Base-by-base conservation (phyloP, 1,140 invertebrate genomes). In the Temnothorax nylanderi region DNA sequence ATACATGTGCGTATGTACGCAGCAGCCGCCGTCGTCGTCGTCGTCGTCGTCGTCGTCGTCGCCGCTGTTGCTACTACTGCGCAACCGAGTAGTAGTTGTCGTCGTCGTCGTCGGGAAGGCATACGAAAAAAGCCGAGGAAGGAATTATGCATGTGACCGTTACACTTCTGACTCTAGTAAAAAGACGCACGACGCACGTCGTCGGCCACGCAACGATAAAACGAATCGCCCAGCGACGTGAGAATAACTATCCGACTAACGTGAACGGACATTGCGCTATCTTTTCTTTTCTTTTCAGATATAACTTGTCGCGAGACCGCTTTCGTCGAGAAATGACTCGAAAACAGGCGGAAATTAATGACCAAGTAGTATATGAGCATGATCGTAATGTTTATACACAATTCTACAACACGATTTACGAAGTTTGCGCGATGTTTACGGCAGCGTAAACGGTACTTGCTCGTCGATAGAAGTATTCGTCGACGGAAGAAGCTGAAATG, bases 111-210 rank as follows among this genome's bases (percentile, higher is more conserved):
- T 26, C 26, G 26, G 65, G 21, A 51, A 44, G 21, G 51, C 47
- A 18, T n/a, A 74, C 58, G 21, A 77, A 85, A 85, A 65, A 77
- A 85, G 21, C 56, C 3, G 44, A 58, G 11, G n/a, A 32, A n/a
- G 8, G 13, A 65, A 75, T 80, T 72, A 80, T 11, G 16, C 54
- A 54, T 16, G 26, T 26, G 80, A n/a, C 18, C 49, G 51, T 58
- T 7, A 54, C 34, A 16, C 26, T 75, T 86, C 47, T 86, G 60
- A 47, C 49, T 65, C 26, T 26, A 11, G 32, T 11, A 56, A 41
- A 72, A 32, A 75, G 34, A 21, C 44, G 1, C 2, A 21, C 26
- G 49, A 18, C 44, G 58, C 60, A 41, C 34, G 41, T 76, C 10
- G 37, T 44, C 64, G 32, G 71, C 18, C 71, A 54, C 71, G 71